Percentiles rank a stretch among this genome's conserved stretches.
phyloP scores from a whole-genome alignment of 2,113 vertebrate species.

The Telmatochromis sp. region DNA sequence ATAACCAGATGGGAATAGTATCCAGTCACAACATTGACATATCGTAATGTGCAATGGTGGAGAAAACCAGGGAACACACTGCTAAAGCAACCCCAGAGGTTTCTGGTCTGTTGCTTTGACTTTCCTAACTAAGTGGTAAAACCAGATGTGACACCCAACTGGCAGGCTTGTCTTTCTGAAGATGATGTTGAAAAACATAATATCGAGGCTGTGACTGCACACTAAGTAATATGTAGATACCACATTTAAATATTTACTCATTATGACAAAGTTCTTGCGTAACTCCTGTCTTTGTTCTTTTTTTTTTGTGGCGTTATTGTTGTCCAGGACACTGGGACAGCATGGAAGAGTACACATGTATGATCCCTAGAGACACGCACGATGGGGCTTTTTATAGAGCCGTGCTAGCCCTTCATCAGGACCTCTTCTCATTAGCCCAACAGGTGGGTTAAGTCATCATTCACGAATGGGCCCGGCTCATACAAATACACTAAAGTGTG shows the following conservation, averaged over 20 bases:
- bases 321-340: constrained; percentile 94
- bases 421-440: constrained; percentile 96
- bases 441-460: constrained; percentile 74
- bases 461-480: not conserved
- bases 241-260: not conserved
- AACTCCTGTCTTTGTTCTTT: not conserved
- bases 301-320: not conserved
- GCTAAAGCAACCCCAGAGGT: not conserved
- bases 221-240: not conserved
- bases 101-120: constrained; percentile 15
- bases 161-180: not conserved
- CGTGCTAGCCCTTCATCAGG: constrained; percentile 93
- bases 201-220: not conserved
- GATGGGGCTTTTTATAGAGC: constrained; percentile 97
- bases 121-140: constrained; percentile 1
- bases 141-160: not conserved
- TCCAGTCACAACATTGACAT: constrained; percentile 37
- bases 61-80: constrained; percentile 26
- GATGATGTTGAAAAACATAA: not conserved
- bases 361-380: constrained; percentile 96
- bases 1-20: constrained; percentile 20
- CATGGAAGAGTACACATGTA: constrained; percentile 98
- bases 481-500: not conserved
- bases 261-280: not conserved
- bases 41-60: constrained; percentile 26